A percentile compares a stretch with the other conserved stretches of the same genome.
These are phyloP conservation scores for Panagrolaimus sp. DNA, from an alignment of 1,140 invertebrate species.

Conservation along the genomic window DNA sequence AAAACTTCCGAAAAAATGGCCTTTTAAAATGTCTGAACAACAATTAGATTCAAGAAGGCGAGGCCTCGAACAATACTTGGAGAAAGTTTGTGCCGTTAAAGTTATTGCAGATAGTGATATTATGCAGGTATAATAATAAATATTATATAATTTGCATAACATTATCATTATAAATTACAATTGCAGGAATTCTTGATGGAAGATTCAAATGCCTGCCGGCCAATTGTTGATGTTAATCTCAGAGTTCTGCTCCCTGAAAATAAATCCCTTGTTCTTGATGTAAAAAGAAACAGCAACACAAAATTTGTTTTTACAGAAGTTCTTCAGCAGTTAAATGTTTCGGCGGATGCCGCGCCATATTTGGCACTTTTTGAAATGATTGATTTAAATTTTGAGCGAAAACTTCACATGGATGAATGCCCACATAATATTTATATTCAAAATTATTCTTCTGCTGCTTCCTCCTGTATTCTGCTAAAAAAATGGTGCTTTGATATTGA, in stretches of 20 bases:
- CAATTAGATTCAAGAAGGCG: slow-evolving; percentile 86
- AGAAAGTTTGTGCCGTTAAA: slow-evolving; percentile 93
- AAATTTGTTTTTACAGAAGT: slow-evolving; percentile 76
- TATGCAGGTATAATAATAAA: slow-evolving; percentile 70
- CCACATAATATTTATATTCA: slow-evolving; percentile 96
- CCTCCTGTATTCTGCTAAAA: slow-evolving; percentile 83
- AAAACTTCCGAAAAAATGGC: slow-evolving; percentile 96
- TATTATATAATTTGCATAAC: not conserved
- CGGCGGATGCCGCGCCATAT: slow-evolving; percentile 82
- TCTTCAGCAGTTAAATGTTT: slow-evolving; percentile 66
- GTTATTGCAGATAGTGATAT: slow-evolving; percentile 95
- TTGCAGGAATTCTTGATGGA: slow-evolving; percentile 58
- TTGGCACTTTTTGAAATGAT: slow-evolving; percentile 63
- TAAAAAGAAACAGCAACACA: slow-evolving; percentile 82
- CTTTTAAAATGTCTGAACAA: slow-evolving; percentile 88
- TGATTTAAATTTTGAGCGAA: slow-evolving; percentile 70
- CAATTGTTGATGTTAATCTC: slow-evolving; percentile 74
- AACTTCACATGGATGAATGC: slow-evolving; percentile 83
- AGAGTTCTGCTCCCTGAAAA: slow-evolving; percentile 77
- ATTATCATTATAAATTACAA: slow-evolving; percentile 5
- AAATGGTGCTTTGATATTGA: slow-evolving; percentile 82
- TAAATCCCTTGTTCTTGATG: slow-evolving; percentile 80
- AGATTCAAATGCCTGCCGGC: slow-evolving; percentile 36
- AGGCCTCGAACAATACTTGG: slow-evolving; percentile 91
- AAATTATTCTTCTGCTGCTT: slow-evolving; percentile 96